Evolutionary conservation across 2,797 vertebrate species (phyloP).

Genomic region (Cryptoblepharus egeriae): DNA sequence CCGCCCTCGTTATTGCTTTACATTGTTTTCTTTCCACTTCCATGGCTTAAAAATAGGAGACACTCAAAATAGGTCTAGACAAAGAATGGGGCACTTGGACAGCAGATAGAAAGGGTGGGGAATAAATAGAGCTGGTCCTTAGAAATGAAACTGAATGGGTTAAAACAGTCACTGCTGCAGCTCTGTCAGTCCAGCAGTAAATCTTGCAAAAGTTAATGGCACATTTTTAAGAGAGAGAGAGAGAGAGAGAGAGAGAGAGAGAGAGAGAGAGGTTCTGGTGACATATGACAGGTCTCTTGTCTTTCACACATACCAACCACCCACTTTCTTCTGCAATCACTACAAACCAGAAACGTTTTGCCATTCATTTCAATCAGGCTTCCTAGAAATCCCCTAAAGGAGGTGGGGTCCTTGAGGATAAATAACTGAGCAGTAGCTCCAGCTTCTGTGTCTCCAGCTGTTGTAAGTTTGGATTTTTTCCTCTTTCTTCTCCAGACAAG

Average conservation of each 20-base stretch:
- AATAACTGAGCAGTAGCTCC: conserved; percentile 18
- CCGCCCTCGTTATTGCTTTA: background rate
- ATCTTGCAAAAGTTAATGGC: conserved; percentile 77
- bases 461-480: too few relatives aligned
- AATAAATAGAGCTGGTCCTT: conserved; percentile 25
- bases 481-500: too few relatives aligned
- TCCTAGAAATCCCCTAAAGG: conserved; percentile 52
- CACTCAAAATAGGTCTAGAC: too few relatives aligned
- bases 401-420: conserved; percentile 43
- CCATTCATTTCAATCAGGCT: conserved; percentile 54
- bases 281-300: conserved; percentile 35
- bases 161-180: background rate
- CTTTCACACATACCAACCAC: conserved; percentile 1
- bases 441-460: background rate
- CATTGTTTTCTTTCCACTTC: background rate
- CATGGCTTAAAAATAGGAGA: background rate
- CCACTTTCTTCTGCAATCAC: conserved; percentile 39
- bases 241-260: background rate
- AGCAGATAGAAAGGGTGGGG: conserved; percentile 34
- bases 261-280: background rate
- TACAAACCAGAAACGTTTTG: conserved; percentile 38
- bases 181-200: conserved; percentile 51
- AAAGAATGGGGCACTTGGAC: conserved; percentile 52
- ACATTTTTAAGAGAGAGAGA: conserved; percentile 60
- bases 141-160: conserved; percentile 52